Percentiles rank a stretch among this genome's conserved stretches.
Evolutionary conservation across 2,888 invertebrate species (phyloP).

Genomic region (Dasypolia templi): DNA sequence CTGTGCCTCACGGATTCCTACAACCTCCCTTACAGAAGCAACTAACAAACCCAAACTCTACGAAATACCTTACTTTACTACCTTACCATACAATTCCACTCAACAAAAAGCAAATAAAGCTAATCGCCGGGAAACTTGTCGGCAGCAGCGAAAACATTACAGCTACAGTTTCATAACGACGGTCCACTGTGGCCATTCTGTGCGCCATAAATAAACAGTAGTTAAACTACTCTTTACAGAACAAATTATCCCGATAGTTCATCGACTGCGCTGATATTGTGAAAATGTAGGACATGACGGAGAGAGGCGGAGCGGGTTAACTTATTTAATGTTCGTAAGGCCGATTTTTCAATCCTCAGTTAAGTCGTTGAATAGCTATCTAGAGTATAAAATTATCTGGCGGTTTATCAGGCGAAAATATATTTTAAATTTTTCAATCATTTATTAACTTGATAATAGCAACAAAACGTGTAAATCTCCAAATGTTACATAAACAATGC

Average conservation of each 20-base stretch:
- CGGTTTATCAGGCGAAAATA: too few relatives aligned
- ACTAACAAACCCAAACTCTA: neutral
- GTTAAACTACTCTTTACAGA: constrained; percentile 71
- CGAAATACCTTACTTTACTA: neutral
- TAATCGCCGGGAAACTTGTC: constrained; percentile 47
- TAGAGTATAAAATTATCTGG: too few relatives aligned
- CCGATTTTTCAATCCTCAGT: too few relatives aligned
- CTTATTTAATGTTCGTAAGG: too few relatives aligned
- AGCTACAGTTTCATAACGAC: constrained; percentile 54
- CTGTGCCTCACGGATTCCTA: too few relatives aligned
- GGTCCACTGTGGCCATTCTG: constrained; percentile 48
- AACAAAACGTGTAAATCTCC: too few relatives aligned
- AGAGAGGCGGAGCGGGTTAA: constrained; percentile 36
- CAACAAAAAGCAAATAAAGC: constrained; percentile 53
- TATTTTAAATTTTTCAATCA: too few relatives aligned
- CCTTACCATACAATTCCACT: neutral
- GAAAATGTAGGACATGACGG: constrained; percentile 5
- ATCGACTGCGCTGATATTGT: constrained; percentile 60
- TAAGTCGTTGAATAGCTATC: too few relatives aligned
- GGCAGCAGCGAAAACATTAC: constrained; percentile 47
- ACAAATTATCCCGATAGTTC: constrained; percentile 73
- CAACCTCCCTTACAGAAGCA: neutral
- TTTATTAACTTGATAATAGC: too few relatives aligned
- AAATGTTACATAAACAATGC: too few relatives aligned
- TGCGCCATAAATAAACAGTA: constrained; percentile 71